Conservation (phyloP, 2,797 vertebrate genomes). For the Agapornis canus region DNA sequence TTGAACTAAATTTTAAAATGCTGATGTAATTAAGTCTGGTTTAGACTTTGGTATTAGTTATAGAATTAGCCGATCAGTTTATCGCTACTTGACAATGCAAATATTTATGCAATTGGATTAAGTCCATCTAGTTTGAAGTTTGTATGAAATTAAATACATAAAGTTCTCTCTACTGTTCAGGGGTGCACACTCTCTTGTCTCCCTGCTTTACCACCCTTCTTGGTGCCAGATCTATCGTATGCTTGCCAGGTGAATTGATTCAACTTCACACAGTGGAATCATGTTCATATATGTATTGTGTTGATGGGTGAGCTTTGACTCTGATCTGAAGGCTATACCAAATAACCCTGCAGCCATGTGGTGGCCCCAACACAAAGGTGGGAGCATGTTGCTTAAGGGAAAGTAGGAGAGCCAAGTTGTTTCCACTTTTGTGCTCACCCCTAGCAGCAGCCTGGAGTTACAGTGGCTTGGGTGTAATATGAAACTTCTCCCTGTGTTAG, state of each 20-base stretch:
- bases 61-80: not conserved
- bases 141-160: not conserved
- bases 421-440: not conserved
- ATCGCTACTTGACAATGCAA: not conserved
- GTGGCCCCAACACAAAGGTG: not conserved
- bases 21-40: not conserved
- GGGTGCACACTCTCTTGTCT: not conserved
- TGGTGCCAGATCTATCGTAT: not conserved
- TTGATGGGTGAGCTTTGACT: not conserved
- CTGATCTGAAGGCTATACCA: not conserved
- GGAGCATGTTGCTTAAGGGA: not conserved
- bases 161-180: not conserved
- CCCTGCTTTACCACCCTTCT: not conserved
- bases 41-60: not conserved
- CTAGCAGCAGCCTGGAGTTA: not conserved
- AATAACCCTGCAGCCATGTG: not conserved
- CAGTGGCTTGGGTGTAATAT: not conserved
- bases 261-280: rapidly evolving
- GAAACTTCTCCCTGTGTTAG: not conserved
- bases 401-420: not conserved
- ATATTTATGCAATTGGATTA: not conserved
- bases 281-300: not conserved
- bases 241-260: rapidly evolving
- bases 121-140: not conserved
- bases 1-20: not conserved